A percentile compares a stretch with the other conserved stretches of the same genome.
These are phyloP conservation scores for Bugulina stolonifera DNA, from an alignment of 2,888 invertebrate genomes.

Conservation along the genomic window DNA sequence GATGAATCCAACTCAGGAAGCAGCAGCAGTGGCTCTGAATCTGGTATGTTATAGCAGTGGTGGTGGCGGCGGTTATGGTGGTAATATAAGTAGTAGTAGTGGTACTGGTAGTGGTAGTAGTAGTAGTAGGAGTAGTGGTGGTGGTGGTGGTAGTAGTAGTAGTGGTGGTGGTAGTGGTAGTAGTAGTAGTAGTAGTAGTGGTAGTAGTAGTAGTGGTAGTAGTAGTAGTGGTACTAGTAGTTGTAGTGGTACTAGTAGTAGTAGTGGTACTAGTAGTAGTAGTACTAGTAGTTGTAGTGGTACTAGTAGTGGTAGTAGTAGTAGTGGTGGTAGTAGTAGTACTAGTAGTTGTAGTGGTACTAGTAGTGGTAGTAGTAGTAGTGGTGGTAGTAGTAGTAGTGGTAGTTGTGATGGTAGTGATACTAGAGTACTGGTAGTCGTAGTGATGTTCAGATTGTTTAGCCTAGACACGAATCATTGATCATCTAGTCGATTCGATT, in stretches of 20 bases:
- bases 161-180: neutral
- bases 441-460: neutral
- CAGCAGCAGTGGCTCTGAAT: too few species aligned
- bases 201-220: neutral
- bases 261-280: neutral
- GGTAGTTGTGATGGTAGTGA: neutral
- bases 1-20: too few species aligned
- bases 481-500: neutral
- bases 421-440: neutral
- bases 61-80: neutral
- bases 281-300: neutral
- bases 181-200: neutral
- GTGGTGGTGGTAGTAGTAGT: neutral
- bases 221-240: neutral
- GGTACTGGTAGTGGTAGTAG: neutral
- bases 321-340: neutral
- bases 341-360: neutral
- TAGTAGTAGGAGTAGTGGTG: too few species aligned
- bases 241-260: neutral
- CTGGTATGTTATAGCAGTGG: neutral
- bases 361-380: neutral
- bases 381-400: neutral
- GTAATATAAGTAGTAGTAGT: neutral
- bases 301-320: neutral
- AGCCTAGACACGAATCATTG: neutral